phyloP scores from a whole-genome alignment of 2,113 vertebrate species.

The human region DNA sequence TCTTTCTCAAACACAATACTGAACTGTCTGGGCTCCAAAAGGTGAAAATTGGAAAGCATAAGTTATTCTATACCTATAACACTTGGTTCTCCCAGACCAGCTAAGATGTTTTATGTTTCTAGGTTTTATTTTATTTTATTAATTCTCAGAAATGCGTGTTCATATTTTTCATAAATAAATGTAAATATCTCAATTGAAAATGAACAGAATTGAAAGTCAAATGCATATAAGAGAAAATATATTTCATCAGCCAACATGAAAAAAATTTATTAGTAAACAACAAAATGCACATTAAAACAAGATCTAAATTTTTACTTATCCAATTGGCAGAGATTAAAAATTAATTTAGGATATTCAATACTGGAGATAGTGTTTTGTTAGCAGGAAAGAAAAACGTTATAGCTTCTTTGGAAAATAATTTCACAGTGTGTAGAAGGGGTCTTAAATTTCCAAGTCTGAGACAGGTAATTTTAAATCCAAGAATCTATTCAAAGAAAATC shows the following conservation, averaged over 20 bases:
- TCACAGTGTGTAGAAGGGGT: background rate
- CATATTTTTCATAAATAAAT: constrained; percentile 14
- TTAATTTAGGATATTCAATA: background rate
- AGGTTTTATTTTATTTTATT: constrained; percentile 24
- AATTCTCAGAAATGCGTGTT: background rate
- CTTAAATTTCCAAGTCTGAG: constrained; percentile 28
- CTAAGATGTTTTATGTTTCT: constrained; percentile 21
- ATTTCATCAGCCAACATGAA: background rate
- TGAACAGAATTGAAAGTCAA: constrained; percentile 28
- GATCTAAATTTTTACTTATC: background rate
- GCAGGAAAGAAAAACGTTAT: background rate
- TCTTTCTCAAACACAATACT: background rate
- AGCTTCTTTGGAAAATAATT: background rate
- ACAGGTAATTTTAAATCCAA: constrained; percentile 37
- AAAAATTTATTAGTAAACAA: background rate
- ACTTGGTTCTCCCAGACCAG: background rate
- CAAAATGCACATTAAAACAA: background rate
- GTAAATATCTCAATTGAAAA: constrained; percentile 11
- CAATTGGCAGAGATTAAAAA: constrained; percentile 6
- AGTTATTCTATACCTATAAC: background rate
- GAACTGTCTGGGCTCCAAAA: background rate
- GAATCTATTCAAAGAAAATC: constrained; percentile 31
- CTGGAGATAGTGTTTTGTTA: background rate
- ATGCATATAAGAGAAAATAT: background rate
- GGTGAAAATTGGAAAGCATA: background rate